A percentile compares a stretch with the other conserved stretches of the same genome.
These are phyloP conservation scores for Lasioglossum albipes DNA, from an alignment of 1,140 invertebrate species.

Conservation along the genomic window DNA sequence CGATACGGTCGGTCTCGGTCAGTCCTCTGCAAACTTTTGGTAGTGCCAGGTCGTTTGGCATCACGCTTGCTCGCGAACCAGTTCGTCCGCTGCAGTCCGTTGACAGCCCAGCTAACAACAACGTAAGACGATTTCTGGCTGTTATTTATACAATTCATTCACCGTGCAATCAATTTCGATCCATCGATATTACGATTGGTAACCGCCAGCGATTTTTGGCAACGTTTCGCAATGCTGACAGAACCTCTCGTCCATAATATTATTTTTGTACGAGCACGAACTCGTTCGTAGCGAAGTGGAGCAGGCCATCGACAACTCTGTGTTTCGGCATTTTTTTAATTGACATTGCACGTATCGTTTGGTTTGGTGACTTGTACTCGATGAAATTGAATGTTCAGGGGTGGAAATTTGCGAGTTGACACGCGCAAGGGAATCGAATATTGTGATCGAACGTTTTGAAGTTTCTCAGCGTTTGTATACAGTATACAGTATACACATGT, in stretches of 20 bases:
- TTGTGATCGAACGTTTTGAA: too few species aligned
- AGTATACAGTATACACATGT: too few species aligned
- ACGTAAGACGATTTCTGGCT: not conserved
- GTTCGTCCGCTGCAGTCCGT: not conserved
- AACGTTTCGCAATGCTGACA: not conserved
- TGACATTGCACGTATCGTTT: too few species aligned
- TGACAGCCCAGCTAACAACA: not conserved
- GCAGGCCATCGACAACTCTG: too few species aligned
- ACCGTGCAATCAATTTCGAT: not conserved
- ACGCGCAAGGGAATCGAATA: too few species aligned
- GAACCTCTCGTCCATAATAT: not conserved
- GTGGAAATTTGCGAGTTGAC: too few species aligned
- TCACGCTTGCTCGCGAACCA: not conserved
- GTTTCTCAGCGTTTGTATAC: too few species aligned
- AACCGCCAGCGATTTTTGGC: not conserved
- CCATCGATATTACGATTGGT: not conserved
- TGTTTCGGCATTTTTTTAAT: too few species aligned
- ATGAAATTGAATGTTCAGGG: too few species aligned
- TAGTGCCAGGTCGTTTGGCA: not conserved
- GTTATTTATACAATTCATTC: not conserved
- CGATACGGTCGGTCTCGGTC: not conserved
- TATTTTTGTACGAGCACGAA: not conserved
- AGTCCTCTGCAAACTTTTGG: slow-evolving; percentile 40
- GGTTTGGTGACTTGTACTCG: too few species aligned
- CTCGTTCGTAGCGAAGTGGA: too few species aligned